Evolutionary conservation across 2,797 vertebrate genomes (phyloP).

Genomic region (Esox lucius): DNA sequence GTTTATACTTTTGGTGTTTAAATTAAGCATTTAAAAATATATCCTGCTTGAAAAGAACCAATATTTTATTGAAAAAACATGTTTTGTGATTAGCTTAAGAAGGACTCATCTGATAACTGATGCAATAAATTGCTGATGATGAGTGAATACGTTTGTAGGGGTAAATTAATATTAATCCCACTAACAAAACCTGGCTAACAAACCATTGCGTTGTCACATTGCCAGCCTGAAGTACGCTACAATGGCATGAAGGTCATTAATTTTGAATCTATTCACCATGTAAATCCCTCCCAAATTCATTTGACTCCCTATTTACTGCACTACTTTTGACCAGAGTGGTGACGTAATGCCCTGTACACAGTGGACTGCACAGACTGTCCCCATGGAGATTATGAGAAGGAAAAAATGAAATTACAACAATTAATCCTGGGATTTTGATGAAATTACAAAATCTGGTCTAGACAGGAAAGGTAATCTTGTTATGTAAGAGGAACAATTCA

Average conservation of each 20-base stretch:
- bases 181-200: not conserved
- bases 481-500: not conserved
- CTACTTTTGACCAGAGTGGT: not conserved
- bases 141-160: not conserved
- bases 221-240: not conserved
- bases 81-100: not conserved
- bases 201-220: not conserved
- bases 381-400: not conserved
- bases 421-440: slow-evolving; percentile 17
- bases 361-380: not conserved
- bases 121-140: not conserved
- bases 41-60: not conserved
- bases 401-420: slow-evolving; percentile 15
- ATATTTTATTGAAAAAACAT: not conserved
- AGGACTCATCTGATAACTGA: not conserved
- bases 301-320: not conserved
- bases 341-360: not conserved
- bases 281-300: not conserved
- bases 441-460: not conserved
- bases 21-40: not conserved
- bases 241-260: not conserved
- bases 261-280: not conserved
- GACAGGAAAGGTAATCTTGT: slow-evolving; percentile 7
- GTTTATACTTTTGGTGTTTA: not conserved
- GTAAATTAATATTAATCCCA: not conserved